Evolutionary conservation across 1,140 invertebrate species (phyloP).

Genomic region (Drosophila kurseongensis): DNA sequence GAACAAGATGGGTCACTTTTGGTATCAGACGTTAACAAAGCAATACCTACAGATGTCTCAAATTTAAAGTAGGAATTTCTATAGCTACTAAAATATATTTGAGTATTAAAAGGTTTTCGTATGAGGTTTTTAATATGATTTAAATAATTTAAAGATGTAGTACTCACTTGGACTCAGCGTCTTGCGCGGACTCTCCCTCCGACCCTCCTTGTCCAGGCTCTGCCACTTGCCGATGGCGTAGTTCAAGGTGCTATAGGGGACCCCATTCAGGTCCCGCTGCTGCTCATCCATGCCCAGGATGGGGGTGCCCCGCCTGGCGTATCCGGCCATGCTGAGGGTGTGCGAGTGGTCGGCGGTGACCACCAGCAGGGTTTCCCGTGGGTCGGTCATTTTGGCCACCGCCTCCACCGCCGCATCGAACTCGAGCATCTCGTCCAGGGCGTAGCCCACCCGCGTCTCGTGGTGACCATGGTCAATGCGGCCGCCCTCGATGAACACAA

Average conservation of each 20-base stretch:
- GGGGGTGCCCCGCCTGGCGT: constrained; percentile 88
- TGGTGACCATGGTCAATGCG: constrained; percentile 91
- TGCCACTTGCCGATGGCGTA: constrained; percentile 89
- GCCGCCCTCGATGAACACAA: constrained; percentile 88
- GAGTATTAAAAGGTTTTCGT: too few species aligned
- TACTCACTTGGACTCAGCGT: constrained; percentile 55
- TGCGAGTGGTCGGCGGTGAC: constrained; percentile 90
- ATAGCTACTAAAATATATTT: too few species aligned
- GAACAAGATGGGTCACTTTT: background rate
- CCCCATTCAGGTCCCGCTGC: constrained; percentile 63
- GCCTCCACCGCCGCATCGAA: constrained; percentile 88
- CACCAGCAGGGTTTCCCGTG: constrained; percentile 88
- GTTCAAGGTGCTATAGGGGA: constrained; percentile 87
- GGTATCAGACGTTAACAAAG: too few species aligned
- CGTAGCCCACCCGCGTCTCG: constrained; percentile 86
- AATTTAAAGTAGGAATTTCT: too few species aligned
- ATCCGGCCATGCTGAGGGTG: constrained; percentile 88
- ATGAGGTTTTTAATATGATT: too few species aligned
- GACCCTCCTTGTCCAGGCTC: constrained; percentile 60
- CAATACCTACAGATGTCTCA: too few species aligned
- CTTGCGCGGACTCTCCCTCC: constrained; percentile 50
- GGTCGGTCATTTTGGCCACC: constrained; percentile 86
- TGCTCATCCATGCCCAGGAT: constrained; percentile 86
- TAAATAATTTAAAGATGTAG: background rate
- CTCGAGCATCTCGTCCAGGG: constrained; percentile 89